Evolutionary conservation across 2,888 invertebrate species (phyloP).

Genomic region (Epicampocera succincta): DNA sequence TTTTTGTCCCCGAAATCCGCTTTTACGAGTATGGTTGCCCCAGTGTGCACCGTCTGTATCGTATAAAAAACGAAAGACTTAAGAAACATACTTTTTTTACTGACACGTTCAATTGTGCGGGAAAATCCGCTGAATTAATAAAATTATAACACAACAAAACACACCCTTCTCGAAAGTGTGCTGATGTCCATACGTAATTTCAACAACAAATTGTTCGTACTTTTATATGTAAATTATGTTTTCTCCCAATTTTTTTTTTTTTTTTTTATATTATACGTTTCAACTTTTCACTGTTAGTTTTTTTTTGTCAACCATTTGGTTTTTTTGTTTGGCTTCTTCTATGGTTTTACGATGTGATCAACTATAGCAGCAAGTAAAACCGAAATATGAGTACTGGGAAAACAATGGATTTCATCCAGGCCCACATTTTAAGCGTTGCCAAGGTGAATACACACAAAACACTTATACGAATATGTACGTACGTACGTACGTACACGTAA

Average conservation of each 20-base stretch:
- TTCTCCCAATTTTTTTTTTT: not conserved
- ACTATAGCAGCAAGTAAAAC: constrained; percentile 18
- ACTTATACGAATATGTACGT: too few species aligned
- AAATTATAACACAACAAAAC: constrained; percentile 11
- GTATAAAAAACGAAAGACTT: constrained; percentile 49
- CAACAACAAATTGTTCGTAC: constrained; percentile 25
- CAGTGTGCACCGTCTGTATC: too few species aligned
- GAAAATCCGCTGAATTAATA: constrained; percentile 44
- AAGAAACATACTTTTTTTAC: constrained; percentile 22
- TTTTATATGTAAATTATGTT: not conserved
- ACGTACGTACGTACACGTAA: too few species aligned
- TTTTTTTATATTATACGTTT: constrained; percentile 31
- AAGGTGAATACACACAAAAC: constrained; percentile 52
- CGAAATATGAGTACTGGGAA: constrained; percentile 61
- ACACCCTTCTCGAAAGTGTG: constrained; percentile 44
- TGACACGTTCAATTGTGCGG: not conserved
- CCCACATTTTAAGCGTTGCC: constrained; percentile 43
- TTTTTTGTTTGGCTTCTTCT: constrained; percentile 3
- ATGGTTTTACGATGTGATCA: constrained; percentile 3
- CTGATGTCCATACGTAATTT: constrained; percentile 51
- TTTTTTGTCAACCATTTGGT: constrained; percentile 48
- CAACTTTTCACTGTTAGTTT: constrained; percentile 1
- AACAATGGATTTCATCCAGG: constrained; percentile 64
- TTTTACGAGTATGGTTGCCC: too few species aligned
- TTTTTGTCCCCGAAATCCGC: too few species aligned